Percentiles rank a stretch among this genome's conserved stretches.
These are phyloP conservation scores for Portunus trituberculatus DNA, from an alignment of 1,140 invertebrate species.

Conservation along the genomic window DNA sequence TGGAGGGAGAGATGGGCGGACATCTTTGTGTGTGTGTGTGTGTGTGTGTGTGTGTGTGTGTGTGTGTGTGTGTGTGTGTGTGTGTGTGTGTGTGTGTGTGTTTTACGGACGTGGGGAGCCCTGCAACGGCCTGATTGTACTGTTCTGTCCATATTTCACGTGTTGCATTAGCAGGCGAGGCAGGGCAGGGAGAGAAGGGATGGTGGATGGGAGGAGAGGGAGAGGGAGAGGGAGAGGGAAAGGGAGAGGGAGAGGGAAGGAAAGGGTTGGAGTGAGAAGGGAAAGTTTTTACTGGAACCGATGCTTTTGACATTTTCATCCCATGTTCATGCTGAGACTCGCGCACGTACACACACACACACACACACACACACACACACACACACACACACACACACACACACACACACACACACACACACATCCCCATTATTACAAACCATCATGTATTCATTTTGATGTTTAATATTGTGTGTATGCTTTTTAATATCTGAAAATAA, in stretches of 20 bases:
- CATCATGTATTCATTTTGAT: constrained; percentile 14
- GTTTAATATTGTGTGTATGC: neutral
- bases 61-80: neutral
- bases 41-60: constrained; percentile 17
- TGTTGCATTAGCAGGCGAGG: neutral
- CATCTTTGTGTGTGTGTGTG: neutral
- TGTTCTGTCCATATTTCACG: neutral
- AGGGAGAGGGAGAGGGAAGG: neutral
- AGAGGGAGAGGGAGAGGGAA: neutral
- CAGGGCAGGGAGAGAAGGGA: neutral
- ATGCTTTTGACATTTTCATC: no score
- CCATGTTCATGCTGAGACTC: neutral
- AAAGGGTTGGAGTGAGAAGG: neutral
- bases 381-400: constrained; percentile 1
- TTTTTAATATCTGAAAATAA: neutral
- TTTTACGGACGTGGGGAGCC: neutral
- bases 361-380: constrained; percentile 1
- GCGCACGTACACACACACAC: neutral
- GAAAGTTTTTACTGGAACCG: neutral
- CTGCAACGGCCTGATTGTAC: neutral
- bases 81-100: constrained; percentile 20
- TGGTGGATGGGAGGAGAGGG: neutral
- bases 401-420: constrained; percentile 10
- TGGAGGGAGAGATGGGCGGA: neutral
- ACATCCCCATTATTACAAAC: neutral